Evolutionary conservation across 1,140 invertebrate species (phyloP).

Genomic region (Sarcophaga peregrina): DNA sequence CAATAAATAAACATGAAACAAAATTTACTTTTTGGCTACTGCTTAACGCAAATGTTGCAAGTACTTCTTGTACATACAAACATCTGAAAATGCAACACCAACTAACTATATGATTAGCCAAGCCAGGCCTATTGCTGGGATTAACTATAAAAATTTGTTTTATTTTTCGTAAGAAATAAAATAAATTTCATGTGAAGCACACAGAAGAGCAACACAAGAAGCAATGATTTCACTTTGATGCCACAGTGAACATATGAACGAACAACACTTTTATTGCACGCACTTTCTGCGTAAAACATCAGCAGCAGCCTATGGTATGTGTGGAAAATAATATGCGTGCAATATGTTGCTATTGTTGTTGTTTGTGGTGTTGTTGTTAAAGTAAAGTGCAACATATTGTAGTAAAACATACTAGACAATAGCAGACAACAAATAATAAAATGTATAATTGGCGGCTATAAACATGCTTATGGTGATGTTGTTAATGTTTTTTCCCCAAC

Average conservation of each 20-base stretch:
- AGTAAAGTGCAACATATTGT: constrained; percentile 24
- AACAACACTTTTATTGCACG: constrained; percentile 8
- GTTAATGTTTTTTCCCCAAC: constrained; percentile 6
- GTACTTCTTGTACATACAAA: not conserved
- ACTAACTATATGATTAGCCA: too few relatives aligned
- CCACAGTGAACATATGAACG: not conserved
- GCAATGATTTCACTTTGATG: constrained; percentile 10
- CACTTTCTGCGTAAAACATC: constrained; percentile 18
- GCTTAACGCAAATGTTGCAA: not conserved
- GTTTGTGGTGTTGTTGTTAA: not conserved
- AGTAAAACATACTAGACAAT: constrained; percentile 28
- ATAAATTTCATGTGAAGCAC: not conserved
- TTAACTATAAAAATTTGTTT: not conserved
- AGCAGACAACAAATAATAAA: constrained; percentile 39
- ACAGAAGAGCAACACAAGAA: not conserved
- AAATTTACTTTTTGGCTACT: not conserved
- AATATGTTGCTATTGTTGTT: not conserved
- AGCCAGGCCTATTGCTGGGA: too few relatives aligned
- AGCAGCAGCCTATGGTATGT: not conserved
- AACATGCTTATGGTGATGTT: constrained; percentile 38
- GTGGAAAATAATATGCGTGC: not conserved
- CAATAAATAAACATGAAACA: not conserved
- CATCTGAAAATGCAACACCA: too few relatives aligned
- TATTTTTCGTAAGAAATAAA: not conserved
- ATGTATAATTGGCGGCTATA: constrained; percentile 37